A percentile compares a stretch with the other conserved stretches of the same genome.
phyloP scores from a whole-genome alignment of 1,140 invertebrate genomes.

The Cyclina sinensis region DNA sequence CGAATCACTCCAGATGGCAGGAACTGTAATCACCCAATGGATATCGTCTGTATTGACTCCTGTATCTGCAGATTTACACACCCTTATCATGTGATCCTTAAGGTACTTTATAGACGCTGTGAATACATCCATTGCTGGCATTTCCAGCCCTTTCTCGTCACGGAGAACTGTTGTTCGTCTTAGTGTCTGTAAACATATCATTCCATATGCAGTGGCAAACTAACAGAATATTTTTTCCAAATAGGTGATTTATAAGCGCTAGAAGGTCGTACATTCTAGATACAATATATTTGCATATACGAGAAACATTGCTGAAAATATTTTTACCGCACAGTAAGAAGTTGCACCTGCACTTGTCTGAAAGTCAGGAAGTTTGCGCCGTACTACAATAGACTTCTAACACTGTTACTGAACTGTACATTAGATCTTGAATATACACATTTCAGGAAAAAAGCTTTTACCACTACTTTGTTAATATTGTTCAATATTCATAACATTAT shows the following conservation, averaged over 20 bases:
- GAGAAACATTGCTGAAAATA: no score
- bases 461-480: no score
- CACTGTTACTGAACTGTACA: no score
- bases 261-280: not conserved
- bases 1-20: conserved; percentile 54
- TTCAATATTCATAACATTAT: no score
- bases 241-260: no score
- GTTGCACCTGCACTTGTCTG: not conserved
- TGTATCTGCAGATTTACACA: not conserved
- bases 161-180: not conserved
- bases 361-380: no score
- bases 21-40: conserved; percentile 55
- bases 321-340: not conserved
- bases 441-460: no score
- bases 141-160: conserved; percentile 32
- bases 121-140: conserved; percentile 67
- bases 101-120: conserved; percentile 59
- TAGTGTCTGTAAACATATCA: not conserved
- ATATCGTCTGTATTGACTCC: not conserved
- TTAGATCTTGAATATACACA: no score
- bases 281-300: not conserved
- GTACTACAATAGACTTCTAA: no score
- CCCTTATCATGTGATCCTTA: conserved; percentile 43
- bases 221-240: not conserved
- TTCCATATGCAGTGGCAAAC: not conserved